phyloP scores from a whole-genome alignment of 2,113 vertebrate genomes.

The Cyphomyrus discorhynchus region DNA sequence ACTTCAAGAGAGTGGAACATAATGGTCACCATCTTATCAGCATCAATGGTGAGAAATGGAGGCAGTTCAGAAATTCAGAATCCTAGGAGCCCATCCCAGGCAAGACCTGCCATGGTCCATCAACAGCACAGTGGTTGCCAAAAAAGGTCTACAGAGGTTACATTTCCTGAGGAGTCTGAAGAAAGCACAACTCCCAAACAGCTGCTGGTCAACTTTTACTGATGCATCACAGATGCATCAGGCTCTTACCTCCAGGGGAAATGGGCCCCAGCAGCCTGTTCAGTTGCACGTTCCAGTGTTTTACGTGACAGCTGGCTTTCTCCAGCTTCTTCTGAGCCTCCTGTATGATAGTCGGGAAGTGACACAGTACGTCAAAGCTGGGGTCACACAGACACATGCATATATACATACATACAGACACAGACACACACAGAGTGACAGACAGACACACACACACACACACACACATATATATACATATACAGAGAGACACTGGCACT shows the following conservation, averaged over 20 bases:
- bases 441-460: too few species aligned
- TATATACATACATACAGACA: not conserved
- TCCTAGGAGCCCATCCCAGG: too few species aligned
- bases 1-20: too few species aligned
- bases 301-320: conserved; percentile 51
- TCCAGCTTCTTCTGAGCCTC: conserved; percentile 54
- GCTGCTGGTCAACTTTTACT: too few species aligned
- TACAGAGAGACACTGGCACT: not conserved
- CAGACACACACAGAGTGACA: too few species aligned
- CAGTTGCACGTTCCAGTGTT: conserved; percentile 68
- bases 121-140: too few species aligned
- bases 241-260: conserved; percentile 53
- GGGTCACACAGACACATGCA: not conserved
- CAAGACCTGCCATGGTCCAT: too few species aligned
- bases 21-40: too few species aligned
- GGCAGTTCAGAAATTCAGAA: too few species aligned
- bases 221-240: not conserved
- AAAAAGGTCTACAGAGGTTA: not conserved
- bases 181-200: not conserved
- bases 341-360: conserved; percentile 32
- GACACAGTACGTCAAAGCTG: not conserved
- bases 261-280: conserved; percentile 64
- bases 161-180: not conserved
- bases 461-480: too few species aligned
- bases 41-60: too few species aligned